phyloP scores from a whole-genome alignment of 2,113 vertebrate genomes.

The Rhynchopsitta pachyrhyncha region DNA sequence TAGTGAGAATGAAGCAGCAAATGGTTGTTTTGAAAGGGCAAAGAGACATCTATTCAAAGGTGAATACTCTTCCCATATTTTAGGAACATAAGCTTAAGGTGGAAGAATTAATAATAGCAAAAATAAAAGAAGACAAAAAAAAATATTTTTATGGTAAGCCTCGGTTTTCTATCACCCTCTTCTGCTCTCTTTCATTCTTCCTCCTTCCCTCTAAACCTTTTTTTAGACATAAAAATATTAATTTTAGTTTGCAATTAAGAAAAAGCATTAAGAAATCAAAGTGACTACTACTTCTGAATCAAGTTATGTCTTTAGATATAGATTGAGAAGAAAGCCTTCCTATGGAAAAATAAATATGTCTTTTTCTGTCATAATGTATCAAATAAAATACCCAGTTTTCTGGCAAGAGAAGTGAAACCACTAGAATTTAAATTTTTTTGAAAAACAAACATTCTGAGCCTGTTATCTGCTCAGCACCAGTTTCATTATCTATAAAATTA shows the following conservation, averaged over 20 bases:
- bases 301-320: neutral
- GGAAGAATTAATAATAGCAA: neutral
- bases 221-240: neutral
- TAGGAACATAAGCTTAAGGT: neutral
- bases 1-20: neutral
- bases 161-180: neutral
- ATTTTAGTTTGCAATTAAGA: neutral
- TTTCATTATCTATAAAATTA: constrained; percentile 33
- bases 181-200: neutral
- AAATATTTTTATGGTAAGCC: neutral
- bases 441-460: constrained; percentile 19
- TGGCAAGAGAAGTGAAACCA: neutral
- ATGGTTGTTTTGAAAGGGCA: neutral
- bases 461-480: neutral
- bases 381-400: neutral
- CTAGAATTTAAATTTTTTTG: neutral
- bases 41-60: neutral
- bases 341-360: neutral
- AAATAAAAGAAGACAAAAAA: neutral
- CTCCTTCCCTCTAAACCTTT: neutral
- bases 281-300: neutral
- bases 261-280: neutral
- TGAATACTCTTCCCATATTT: neutral
- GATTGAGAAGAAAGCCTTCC: neutral
- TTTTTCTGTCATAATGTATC: neutral